phyloP scores from a whole-genome alignment of 2,888 invertebrate species.

The Yponomeuta cagnagella region DNA sequence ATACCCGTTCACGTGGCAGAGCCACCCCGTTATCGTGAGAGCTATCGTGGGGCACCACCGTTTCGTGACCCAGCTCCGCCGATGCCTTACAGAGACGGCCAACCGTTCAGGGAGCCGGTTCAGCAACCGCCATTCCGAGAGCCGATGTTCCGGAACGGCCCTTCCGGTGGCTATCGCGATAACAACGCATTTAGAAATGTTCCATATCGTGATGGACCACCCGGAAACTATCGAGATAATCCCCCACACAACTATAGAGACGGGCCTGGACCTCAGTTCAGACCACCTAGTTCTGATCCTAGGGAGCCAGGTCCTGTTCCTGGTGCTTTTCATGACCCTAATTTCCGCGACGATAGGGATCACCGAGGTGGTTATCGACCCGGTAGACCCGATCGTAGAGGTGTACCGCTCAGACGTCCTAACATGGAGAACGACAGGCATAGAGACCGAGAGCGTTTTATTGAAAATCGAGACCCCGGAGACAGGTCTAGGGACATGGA shows the following conservation, averaged over 20 bases:
- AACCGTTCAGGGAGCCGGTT: slow-evolving; percentile 46
- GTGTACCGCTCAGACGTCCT: slow-evolving; percentile 54
- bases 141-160: slow-evolving; percentile 10
- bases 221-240: slow-evolving; percentile 50
- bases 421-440: slow-evolving; percentile 52
- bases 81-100: slow-evolving; percentile 39
- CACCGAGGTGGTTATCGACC: slow-evolving; percentile 52
- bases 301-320: slow-evolving; percentile 47
- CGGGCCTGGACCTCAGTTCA: slow-evolving; percentile 45
- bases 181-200: slow-evolving; percentile 45
- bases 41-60: slow-evolving; percentile 44
- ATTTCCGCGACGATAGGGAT: slow-evolving; percentile 45
- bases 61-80: slow-evolving; percentile 56
- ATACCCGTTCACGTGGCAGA: slow-evolving; percentile 46
- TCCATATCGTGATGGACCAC: slow-evolving; percentile 47
- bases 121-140: slow-evolving; percentile 41
- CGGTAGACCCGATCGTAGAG: slow-evolving; percentile 31
- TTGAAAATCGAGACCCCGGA: slow-evolving; percentile 55
- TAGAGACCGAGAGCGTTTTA: slow-evolving; percentile 60
- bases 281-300: slow-evolving; percentile 57
- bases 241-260: slow-evolving; percentile 56
- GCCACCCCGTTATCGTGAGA: slow-evolving; percentile 53
- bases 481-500: slow-evolving; percentile 56
- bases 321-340: slow-evolving; percentile 52
- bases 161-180: slow-evolving; percentile 33